Percentiles rank a stretch among this genome's conserved stretches.
These are phyloP conservation scores for Dysmachus trigonus DNA, from an alignment of 2,888 invertebrate genomes.

Conservation along the genomic window DNA sequence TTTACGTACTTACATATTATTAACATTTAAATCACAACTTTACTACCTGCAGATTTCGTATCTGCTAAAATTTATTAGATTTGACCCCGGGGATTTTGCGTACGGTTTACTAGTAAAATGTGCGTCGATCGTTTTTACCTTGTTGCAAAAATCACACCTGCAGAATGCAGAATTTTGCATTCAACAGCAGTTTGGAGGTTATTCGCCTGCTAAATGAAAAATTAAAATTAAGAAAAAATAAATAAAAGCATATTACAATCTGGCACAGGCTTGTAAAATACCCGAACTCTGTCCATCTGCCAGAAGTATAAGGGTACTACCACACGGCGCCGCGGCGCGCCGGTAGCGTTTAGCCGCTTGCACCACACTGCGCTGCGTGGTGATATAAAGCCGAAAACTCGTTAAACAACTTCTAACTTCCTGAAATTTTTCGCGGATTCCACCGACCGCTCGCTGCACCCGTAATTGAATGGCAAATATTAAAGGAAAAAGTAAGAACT, in stretches of 20 bases:
- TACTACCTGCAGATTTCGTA: background rate
- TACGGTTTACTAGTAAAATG: background rate
- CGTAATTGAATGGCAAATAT: background rate
- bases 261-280: background rate
- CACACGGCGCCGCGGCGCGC: no score
- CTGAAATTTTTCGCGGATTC: background rate
- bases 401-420: background rate
- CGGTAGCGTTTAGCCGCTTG: background rate
- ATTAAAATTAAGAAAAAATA: background rate
- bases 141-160: background rate
- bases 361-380: background rate
- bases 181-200: background rate
- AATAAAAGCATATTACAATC: background rate
- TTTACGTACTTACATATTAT: background rate
- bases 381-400: background rate
- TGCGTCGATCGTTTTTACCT: background rate
- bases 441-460: background rate
- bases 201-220: background rate
- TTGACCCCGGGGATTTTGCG: background rate
- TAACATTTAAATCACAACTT: background rate
- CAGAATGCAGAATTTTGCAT: background rate
- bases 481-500: background rate
- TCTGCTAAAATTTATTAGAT: background rate
- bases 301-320: background rate
- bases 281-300: background rate